Percentiles rank a stretch among this genome's conserved stretches.
Evolutionary conservation across 2,797 vertebrate species (phyloP).

Genomic region (Coluber constrictor): DNA sequence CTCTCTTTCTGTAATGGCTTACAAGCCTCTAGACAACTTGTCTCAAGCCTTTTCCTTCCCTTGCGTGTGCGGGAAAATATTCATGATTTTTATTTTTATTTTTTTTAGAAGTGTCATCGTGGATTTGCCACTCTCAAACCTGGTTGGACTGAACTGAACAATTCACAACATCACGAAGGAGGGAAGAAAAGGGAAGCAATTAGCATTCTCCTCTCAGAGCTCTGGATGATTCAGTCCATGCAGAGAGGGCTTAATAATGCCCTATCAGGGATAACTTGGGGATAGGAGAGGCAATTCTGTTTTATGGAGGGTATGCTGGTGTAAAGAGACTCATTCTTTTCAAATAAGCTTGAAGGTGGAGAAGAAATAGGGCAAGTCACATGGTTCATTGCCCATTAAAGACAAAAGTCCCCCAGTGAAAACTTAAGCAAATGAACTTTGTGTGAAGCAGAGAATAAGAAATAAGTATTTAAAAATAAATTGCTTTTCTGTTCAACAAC

Average conservation of each 20-base stretch:
- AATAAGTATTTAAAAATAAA: background rate
- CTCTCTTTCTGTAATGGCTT: background rate
- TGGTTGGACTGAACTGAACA: background rate
- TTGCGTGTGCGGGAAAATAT: background rate
- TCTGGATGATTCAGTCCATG: background rate
- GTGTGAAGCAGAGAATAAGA: background rate
- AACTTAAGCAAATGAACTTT: background rate
- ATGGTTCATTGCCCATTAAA: background rate
- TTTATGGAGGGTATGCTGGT: background rate
- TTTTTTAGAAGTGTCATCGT: background rate
- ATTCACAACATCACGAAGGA: background rate
- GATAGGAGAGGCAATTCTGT: background rate
- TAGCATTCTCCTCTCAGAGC: accelerated
- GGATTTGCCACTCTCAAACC: conserved; percentile 3
- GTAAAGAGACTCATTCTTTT: background rate
- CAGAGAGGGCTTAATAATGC: background rate
- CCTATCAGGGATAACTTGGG: background rate
- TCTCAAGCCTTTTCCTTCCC: background rate
- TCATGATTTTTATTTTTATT: background rate
- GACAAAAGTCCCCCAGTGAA: background rate
- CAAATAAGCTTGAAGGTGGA: background rate
- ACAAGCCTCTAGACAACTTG: background rate
- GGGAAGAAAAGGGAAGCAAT: background rate
- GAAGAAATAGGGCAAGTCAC: background rate
- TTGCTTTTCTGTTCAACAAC: background rate